Evolutionary conservation across 2,888 invertebrate species (phyloP).

Genomic region (Elgonia sp.): DNA sequence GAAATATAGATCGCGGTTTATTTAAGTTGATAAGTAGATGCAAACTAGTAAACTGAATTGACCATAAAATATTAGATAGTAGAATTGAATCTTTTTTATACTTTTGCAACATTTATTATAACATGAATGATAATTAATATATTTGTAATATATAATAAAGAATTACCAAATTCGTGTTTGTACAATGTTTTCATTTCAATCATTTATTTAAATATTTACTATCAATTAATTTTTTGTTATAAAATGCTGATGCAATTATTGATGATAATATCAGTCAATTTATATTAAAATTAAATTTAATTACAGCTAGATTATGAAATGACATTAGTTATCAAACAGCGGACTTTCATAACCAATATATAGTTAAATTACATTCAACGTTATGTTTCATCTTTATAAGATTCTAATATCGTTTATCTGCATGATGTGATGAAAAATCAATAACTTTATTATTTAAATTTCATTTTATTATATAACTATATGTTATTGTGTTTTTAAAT

Average conservation of each 20-base stretch:
- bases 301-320: conserved; percentile 7
- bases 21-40: neutral
- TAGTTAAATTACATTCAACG: conserved; percentile 25
- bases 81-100: neutral
- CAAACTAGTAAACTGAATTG: conserved; percentile 8
- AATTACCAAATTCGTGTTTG: too few species aligned
- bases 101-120: neutral
- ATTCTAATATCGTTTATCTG: too few species aligned
- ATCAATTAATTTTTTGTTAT: neutral
- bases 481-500: too few species aligned
- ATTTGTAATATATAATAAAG: too few species aligned
- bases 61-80: neutral
- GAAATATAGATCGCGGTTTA: conserved; percentile 23
- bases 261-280: conserved; percentile 5
- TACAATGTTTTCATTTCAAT: too few species aligned
- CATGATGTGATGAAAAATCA: conserved; percentile 4
- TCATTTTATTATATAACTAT: too few species aligned
- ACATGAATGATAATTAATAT: too few species aligned
- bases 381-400: conserved; percentile 11
- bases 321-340: conserved; percentile 15
- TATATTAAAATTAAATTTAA: conserved; percentile 29
- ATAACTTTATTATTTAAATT: too few species aligned
- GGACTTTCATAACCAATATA: neutral
- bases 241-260: conserved; percentile 18
- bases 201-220: too few species aligned